Evolutionary conservation across 2,888 invertebrate genomes (phyloP), one percentile per base, ranked within the genome.

Genomic region (Pedicia rivosa): DNA sequence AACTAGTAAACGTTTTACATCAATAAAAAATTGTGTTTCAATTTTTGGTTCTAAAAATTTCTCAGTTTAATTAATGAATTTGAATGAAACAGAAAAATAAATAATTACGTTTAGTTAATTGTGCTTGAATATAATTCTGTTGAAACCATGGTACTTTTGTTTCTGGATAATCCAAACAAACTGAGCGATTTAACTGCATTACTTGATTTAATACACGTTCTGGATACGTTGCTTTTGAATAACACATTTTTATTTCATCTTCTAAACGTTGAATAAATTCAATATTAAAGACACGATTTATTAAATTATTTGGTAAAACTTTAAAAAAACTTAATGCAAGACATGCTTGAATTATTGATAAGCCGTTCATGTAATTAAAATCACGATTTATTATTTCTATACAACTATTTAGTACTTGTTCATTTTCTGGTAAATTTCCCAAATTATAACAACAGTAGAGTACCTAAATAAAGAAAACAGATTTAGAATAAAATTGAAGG

Each of bases 71-170:
- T 14, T 4, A 34, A 33, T 33, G 27, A 19, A 20, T 7, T 20
- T 9, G 17, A 17, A 15, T 9, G 9, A 5, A 2, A 12, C 6
- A 19, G 6, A 24, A 24, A 19, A 17, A 34, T 25, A 4, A 19
- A n/a, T 28, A 42, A 46, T 46, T 57, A 68, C 67, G 54, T 50
- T 58, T 58, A 39, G 57, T 56, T 24, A 62, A 51, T 37, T 63
- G 56, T 35, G 69, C 65, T 45, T 70, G 61, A 29, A 71, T 59
- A 43, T 67, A 74, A 46, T 70, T 70, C 44, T 70, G 65, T 49
- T 75, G 74, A 50, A 76, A 75, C 75, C 75, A 75, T 1, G 74
- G 74, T 5, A 75, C 62, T 50, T 68, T 67, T 9, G 64, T 55
- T 50, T 74, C 67, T 0, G 75, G 74, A 50, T 68, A 66, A 51